phyloP scores from a whole-genome alignment of 2,113 vertebrate species.

The Perca schrenkii region DNA sequence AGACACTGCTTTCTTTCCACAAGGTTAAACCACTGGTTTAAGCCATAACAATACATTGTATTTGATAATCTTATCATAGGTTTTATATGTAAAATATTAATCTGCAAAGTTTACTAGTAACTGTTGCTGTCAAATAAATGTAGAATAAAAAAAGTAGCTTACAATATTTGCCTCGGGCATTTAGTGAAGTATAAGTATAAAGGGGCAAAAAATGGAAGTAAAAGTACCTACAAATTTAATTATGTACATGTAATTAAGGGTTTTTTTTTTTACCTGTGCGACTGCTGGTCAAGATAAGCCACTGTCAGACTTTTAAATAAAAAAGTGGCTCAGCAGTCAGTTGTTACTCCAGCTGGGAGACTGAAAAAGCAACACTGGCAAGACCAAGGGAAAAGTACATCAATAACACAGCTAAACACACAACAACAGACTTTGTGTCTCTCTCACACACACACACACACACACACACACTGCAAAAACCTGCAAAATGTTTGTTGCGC shows the following conservation, averaged over 20 bases:
- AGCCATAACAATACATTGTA: neutral
- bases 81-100: neutral
- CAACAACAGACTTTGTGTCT: constrained; percentile 62
- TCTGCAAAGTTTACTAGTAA: neutral
- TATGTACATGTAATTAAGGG: neutral
- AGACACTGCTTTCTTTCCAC: neutral
- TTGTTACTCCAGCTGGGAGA: constrained; percentile 80
- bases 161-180: neutral
- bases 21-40: neutral
- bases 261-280: constrained; percentile 30
- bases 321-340: constrained; percentile 50
- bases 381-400: constrained; percentile 70
- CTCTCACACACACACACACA: constrained; percentile 35
- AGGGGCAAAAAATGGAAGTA: neutral
- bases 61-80: neutral
- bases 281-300: constrained; percentile 14
- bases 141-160: neutral
- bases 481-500: constrained; percentile 37
- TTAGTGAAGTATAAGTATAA: neutral
- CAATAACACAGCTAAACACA: constrained; percentile 78
- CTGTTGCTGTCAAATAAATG: neutral
- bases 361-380: constrained; percentile 71
- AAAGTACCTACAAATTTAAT: neutral
- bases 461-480: constrained; percentile 35
- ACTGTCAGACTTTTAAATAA: constrained; percentile 39